These are phyloP conservation scores for Tupaia tana DNA, from an alignment of 2,113 vertebrate species.

Conservation along the genomic window DNA sequence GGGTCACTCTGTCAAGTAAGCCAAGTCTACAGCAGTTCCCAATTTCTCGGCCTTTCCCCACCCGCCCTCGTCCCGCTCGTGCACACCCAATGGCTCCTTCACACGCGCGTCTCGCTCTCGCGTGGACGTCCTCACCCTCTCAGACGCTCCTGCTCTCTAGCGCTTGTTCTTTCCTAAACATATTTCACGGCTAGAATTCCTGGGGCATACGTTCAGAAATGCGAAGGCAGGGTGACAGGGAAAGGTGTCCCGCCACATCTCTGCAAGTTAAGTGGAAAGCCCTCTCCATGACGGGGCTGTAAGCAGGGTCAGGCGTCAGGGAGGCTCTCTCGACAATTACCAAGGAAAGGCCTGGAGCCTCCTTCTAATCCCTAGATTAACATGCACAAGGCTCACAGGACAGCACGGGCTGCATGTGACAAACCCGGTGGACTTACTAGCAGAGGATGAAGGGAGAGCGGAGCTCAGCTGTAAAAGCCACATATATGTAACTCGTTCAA, in stretches of 20 bases:
- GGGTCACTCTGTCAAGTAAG: fast-evolving
- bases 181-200: not conserved
- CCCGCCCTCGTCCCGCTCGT: fast-evolving
- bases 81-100: not conserved
- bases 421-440: not conserved
- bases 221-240: not conserved
- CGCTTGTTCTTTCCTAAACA: not conserved
- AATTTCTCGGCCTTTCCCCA: fast-evolving
- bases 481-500: not conserved
- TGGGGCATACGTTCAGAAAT: not conserved
- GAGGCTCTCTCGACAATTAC: not conserved
- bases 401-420: not conserved
- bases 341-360: not conserved
- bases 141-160: not conserved
- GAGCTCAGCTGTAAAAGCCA: not conserved
- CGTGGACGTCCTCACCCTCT: not conserved
- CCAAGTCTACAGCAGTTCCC: not conserved
- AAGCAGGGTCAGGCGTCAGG: not conserved
- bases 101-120: not conserved
- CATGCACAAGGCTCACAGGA: not conserved
- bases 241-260: not conserved
- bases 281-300: not conserved
- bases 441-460: not conserved
- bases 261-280: not conserved
- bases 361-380: not conserved